A percentile compares a stretch with the other conserved stretches of the same genome.
Evolutionary conservation across 1,140 invertebrate species (phyloP).

Genomic region (Achroia grisella): DNA sequence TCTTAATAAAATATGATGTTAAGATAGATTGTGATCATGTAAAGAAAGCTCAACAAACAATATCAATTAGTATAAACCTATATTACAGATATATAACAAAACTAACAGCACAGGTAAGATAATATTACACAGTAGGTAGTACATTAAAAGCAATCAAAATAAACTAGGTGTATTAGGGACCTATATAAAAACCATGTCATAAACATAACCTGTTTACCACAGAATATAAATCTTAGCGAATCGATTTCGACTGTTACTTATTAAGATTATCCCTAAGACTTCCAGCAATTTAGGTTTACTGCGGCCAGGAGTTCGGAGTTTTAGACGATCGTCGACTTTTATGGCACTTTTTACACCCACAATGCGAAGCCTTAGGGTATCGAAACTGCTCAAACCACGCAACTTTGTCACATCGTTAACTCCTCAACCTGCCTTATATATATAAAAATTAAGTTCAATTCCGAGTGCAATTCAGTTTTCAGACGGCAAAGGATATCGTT

Average conservation of each 20-base stretch:
- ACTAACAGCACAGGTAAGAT: too few species aligned
- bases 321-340: slow-evolving; percentile 58
- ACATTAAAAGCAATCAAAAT: too few species aligned
- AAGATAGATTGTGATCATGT: too few species aligned
- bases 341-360: slow-evolving; percentile 53
- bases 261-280: slow-evolving; percentile 27
- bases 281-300: slow-evolving; percentile 34
- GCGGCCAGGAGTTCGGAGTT: slow-evolving; percentile 35
- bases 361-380: neutral
- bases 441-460: slow-evolving; percentile 9
- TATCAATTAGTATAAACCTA: too few species aligned
- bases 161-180: too few species aligned
- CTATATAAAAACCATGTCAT: too few species aligned
- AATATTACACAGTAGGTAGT: too few species aligned
- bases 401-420: neutral
- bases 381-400: slow-evolving; percentile 13
- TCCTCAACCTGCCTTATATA: neutral
- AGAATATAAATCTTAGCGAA: slow-evolving; percentile 13
- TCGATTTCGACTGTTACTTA: slow-evolving; percentile 27
- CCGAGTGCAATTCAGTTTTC: neutral
- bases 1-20: too few species aligned
- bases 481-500: neutral
- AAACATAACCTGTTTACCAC: too few species aligned
- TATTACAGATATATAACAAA: too few species aligned
- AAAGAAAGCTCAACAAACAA: too few species aligned